Percentiles rank a stretch among this genome's conserved stretches.
Evolutionary conservation across 2,797 vertebrate genomes (phyloP).

Genomic region (Falco cherrug): DNA sequence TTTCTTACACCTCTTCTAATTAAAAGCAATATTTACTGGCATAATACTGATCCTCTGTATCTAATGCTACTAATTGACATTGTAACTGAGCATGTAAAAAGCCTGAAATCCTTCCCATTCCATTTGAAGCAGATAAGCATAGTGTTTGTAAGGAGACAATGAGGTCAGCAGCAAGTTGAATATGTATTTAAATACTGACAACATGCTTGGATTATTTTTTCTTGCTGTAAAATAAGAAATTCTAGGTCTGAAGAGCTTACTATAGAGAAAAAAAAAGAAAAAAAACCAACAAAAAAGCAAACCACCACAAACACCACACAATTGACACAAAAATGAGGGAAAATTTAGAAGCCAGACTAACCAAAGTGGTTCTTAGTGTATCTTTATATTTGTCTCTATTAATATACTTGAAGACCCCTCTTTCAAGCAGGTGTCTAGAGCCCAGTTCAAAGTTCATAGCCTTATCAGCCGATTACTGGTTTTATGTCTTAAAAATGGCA

Average conservation of each 20-base stretch:
- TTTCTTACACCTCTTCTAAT: conserved; percentile 11
- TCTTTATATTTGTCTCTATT: not conserved
- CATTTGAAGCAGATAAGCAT: not conserved
- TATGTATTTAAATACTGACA: not conserved
- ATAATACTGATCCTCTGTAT: not conserved
- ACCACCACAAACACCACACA: too few relatives aligned
- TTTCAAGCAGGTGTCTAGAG: not conserved
- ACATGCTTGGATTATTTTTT: not conserved
- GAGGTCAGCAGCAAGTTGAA: not conserved
- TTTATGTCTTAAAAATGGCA: not conserved
- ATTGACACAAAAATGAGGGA: not conserved
- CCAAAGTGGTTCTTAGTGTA: not conserved
- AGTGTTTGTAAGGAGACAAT: not conserved
- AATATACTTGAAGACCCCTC: not conserved
- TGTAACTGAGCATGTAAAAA: not conserved
- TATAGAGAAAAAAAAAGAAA: not conserved
- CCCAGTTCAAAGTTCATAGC: not conserved
- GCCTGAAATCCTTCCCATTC: not conserved
- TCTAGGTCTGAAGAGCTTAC: not conserved
- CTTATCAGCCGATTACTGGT: not conserved
- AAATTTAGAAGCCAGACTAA: not conserved
- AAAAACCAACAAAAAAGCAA: not conserved
- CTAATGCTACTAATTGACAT: not conserved
- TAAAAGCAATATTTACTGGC: not conserved
- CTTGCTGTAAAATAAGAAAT: not conserved